Evolutionary conservation across 2,797 vertebrate species (phyloP), one percentile per base, ranked within the genome.

Genomic region (Schizopygopsis pylzovi): DNA sequence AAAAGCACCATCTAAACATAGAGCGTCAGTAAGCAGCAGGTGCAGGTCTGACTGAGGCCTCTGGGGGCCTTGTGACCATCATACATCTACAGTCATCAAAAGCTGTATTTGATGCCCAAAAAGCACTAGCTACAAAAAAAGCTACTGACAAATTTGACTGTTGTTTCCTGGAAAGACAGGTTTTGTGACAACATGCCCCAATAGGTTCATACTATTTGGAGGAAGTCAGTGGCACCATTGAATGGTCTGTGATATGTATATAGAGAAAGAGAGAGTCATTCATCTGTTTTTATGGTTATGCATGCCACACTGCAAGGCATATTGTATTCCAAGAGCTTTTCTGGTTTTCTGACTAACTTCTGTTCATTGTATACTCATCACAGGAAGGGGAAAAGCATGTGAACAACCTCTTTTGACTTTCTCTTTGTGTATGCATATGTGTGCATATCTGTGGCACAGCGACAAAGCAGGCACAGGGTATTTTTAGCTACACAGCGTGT

Each of bases 1-100:
- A 94, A 94, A 94, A 94, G 94, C 93, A 90, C 89, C 52, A 78
- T 88, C 92, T 94, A 93, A 91, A 90, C 90, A 93, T 94, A 94
- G 92, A 70, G 47, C 20, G 78, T 87, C 68, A 89, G 90, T 88
- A 92, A 91, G 92, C 91, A 91, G 88, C 92, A 93, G 93, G 93
- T 94, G 93, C 90, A 89, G 28, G 83, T 67, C 72, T 87, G 68
- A 67, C 39, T 73, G 61, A 20, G 11, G 90, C 89, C 94, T 92
- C 91, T 76, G 89, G 94, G 92, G 91, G 84, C 91, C 90, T 90
- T 91, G 88, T 93, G 92, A 86, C 87, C 54, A 80, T 65, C 85
- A 49, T 71, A 8, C 47, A 59, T 65, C 70, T 65, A 12, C 41
- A 56, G 45, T 83, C 9, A 43, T 80, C n/a, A 6, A 65, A 63